Base-by-base conservation (phyloP, 2,113 vertebrate genomes). In the Thamnaconus septentrionalis region DNA sequence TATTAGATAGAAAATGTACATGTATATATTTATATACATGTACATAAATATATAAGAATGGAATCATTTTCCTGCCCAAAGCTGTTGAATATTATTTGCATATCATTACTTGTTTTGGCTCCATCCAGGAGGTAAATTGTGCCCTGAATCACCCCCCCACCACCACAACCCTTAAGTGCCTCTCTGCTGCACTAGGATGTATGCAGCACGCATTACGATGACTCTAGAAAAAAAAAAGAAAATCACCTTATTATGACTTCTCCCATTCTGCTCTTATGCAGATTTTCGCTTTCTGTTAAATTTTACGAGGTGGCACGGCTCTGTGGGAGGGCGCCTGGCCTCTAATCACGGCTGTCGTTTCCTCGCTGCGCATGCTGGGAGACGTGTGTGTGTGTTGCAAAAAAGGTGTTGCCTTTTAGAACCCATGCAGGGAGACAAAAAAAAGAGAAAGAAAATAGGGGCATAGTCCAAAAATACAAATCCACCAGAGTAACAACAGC, bases 81-180 rank as follows among this genome's bases (percentile, higher is more conserved):
- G 85, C 73, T 52, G 67, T 44, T 69, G 77, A 79, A 81, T 85
- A 66, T 43, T 4, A 84, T 87, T 87, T 75, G 48, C 85, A 85
- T 76, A 46, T 57, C 56, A 82, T 86, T 82, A 74, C 54, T 51
- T 75, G 70, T 79, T 80, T 76, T 66, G 56, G 60, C 49, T 56
- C 42, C 4, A 53, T 59, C 74, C 41, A 45, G 46, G 54, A 56
- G 61, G 69, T 76, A 71, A 60, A 63, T 56, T 31, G 18, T 31
- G 18, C 18, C 18, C 18, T 31, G 2, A 31, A 31, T 31, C 18
- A 31, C 2, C 18, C 18, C 18, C 18, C 18, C n/a, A n/a, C n/a
- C n/a, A n/a, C n/a, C n/a, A n/a, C n/a, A n/a, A n/a, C n/a, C n/a
- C 18, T 31, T 31, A 31, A 31, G 18, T 31, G 18, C 18, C 18